Base-by-base conservation (phyloP, 2,113 vertebrate species). In the Rhinolophus sinicus region DNA sequence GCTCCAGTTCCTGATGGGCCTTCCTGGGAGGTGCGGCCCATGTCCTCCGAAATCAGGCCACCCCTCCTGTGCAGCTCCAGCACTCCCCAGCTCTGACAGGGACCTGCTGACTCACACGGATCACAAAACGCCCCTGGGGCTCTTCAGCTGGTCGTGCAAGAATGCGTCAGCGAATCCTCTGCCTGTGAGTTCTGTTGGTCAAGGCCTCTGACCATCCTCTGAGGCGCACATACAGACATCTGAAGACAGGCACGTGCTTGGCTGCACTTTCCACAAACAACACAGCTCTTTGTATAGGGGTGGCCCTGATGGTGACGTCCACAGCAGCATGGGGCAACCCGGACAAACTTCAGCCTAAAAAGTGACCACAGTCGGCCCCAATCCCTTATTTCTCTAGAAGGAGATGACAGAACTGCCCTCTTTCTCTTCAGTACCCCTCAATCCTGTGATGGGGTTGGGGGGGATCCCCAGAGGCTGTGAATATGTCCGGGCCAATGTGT, bases 21-120 rank as follows among this genome's bases (percentile, higher is more conserved):
- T 60, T 30, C 30, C 76, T 0, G 4, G 8, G 80, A 44, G 58
- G 38, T 21, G 26, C 50, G 69, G 58, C 33, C 47, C 0, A 0
- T 9, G 40, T 8, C 52, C 70, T 60, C 6, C 5, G 40, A 67
- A 83, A 54, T 40, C 60, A 76, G 54, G 73, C 54, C 2, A 2
- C 1, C 28, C 52, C 44, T 73, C 62, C 52, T 3, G 14, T 0
- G 47, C 47, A 2, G 21, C 64, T 87, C 92, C 47, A 19, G 38
- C 4, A 9, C 10, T 50, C 19, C 28, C 69, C 33, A 40, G 82
- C 52, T 65, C 60, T 8, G 1, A 8, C 28, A 13, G 0, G 3
- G 30, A 35, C 54, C 62, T 47, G 44, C 65, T 15, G 35, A 72
- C 65, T 40, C 16, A 5, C 14, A 2, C 10, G 0, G 19, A 62